Base-by-base conservation (phyloP, 2,113 vertebrate genomes). In the Numida meleagris region DNA sequence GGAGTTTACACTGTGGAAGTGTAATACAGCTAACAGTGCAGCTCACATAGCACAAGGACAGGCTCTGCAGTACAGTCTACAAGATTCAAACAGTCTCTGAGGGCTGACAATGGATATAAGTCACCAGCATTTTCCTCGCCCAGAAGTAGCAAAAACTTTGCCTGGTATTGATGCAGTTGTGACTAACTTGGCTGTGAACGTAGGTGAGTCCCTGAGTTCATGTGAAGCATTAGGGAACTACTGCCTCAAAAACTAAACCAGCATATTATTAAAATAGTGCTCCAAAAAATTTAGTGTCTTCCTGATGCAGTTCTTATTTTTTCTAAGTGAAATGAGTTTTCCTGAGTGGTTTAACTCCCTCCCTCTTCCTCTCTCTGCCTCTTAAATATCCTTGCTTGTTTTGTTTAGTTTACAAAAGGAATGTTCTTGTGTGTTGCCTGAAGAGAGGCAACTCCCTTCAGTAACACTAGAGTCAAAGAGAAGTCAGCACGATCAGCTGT, bases 291-390 rank as follows among this genome's bases (percentile, higher is more conserved):
- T 21, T 72, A 36, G 2, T 66, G 12, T 17, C 36, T 89, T 78
- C 48, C 5, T 38, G 21, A 66, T 14, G 21, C 23, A 55, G 7
- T 57, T 92, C 25, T 27, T 83, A 43, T 12, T 88, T 95, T 53
- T 89, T 89, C 57, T 73, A 81, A 84, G 36, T 81, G 87, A 95
- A 93, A 83, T 48, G 10, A 83, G 27, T 5, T 19, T 94, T 80
- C 80, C 38, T 88, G 36, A 65, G 25, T 21, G 48, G 62, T 67
- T 84, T 40, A 36, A 14, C 7, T 93, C 14, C 48, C 8, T 78
- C 40, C 15, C 4, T 15, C 71, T 81, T 77, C 42, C 23, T 72
- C 12, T 31, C 11, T 73, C 14, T 65, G 3, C 55, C 31, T 14
- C 10, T 63, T 65, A 90, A 84, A 80, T 21, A 20, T 25, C 40